Evolutionary conservation across 2,113 vertebrate species (phyloP).

Genomic region (Serinus canaria): DNA sequence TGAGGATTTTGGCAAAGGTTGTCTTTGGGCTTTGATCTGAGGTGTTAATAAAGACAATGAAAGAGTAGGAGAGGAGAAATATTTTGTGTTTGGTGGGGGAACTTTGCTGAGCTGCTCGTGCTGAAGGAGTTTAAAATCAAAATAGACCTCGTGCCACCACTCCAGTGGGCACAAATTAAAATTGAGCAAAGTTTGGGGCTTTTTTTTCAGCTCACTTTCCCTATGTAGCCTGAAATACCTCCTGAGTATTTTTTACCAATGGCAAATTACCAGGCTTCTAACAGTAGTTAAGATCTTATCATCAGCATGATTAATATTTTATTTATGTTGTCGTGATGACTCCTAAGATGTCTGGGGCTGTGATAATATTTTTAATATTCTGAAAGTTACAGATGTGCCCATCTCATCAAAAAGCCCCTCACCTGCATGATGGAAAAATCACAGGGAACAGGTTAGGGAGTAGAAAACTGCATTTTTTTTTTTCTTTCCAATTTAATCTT

Average conservation of each 20-base stretch:
- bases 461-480: not conserved
- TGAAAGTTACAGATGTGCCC: not conserved
- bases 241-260: not conserved
- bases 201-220: not conserved
- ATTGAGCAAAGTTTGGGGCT: fast-evolving
- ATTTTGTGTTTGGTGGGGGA: fast-evolving
- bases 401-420: not conserved
- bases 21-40: not conserved
- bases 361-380: not conserved
- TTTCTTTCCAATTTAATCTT: not conserved
- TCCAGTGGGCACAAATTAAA: not conserved
- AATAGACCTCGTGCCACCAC: fast-evolving
- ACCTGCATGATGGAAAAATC: not conserved
- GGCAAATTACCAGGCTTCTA: not conserved
- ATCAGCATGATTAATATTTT: not conserved
- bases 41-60: not conserved
- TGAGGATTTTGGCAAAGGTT: not conserved
- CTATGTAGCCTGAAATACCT: fast-evolving
- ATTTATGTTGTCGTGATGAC: not conserved
- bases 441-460: not conserved
- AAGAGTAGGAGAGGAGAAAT: not conserved
- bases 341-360: not conserved
- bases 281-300: not conserved
- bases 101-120: not conserved
- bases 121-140: not conserved